Evolutionary conservation across 2,797 vertebrate genomes (phyloP).

Genomic region (Platyrinchus mystaceus): DNA sequence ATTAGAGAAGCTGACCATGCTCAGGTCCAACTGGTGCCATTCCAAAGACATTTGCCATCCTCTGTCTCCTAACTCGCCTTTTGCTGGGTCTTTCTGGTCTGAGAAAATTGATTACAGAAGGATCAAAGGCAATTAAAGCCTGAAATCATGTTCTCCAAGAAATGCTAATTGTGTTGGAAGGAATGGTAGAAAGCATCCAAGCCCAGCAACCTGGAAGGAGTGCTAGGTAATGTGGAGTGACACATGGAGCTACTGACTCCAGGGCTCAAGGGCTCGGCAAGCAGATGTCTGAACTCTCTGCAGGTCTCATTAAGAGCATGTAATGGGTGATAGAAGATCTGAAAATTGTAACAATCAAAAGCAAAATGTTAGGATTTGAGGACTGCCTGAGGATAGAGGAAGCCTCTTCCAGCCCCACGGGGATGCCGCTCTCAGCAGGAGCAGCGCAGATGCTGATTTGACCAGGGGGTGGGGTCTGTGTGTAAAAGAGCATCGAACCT

Average conservation of each 20-base stretch:
- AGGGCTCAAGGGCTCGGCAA: background rate
- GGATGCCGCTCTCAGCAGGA: background rate
- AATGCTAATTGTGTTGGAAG: slow-evolving; percentile 35
- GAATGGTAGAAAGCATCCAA: background rate
- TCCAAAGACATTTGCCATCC: background rate
- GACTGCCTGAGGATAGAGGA: slow-evolving; percentile 13
- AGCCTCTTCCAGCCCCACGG: background rate
- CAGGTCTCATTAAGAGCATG: slow-evolving; percentile 57
- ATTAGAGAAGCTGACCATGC: background rate
- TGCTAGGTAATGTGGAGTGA: background rate
- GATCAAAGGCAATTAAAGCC: slow-evolving; percentile 39
- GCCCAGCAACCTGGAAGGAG: slow-evolving; percentile 7
- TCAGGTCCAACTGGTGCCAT: background rate
- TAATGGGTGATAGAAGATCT: slow-evolving; percentile 14
- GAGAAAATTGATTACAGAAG: slow-evolving; percentile 30
- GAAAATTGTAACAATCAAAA: slow-evolving; percentile 16
- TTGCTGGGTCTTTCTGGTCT: background rate
- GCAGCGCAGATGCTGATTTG: background rate
- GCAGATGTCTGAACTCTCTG: slow-evolving; percentile 56
- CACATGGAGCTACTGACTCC: slow-evolving; percentile 27
- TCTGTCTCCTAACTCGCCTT: background rate
- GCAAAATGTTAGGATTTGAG: background rate
- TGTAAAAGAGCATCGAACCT: background rate
- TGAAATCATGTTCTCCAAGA: slow-evolving; percentile 22
- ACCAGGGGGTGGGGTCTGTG: background rate